Evolutionary conservation across 2,888 invertebrate species (phyloP).

Genomic region (Parasteatoda lunata): DNA sequence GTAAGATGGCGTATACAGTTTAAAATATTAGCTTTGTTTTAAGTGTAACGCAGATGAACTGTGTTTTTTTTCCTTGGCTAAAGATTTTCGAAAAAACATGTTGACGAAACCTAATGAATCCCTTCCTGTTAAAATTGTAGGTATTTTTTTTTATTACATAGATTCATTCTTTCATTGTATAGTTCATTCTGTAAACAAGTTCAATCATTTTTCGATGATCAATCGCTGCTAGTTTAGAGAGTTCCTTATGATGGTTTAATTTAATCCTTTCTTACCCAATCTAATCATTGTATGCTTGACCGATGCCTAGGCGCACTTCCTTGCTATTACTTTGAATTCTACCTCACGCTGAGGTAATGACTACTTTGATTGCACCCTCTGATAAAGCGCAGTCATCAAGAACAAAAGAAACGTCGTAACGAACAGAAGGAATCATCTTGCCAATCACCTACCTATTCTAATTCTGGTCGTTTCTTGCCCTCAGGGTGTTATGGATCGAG

Average conservation of each 20-base stretch:
- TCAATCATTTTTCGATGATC: too few relatives aligned
- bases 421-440: background rate
- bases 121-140: background rate
- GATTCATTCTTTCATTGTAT: too few relatives aligned
- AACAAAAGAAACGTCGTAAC: background rate
- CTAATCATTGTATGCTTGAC: constrained; percentile 42
- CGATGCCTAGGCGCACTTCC: constrained; percentile 41
- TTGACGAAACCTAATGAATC: background rate
- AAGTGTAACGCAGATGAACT: too few relatives aligned
- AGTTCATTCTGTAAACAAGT: too few relatives aligned
- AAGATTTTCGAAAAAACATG: too few relatives aligned
- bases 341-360: constrained; percentile 30
- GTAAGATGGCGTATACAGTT: too few relatives aligned
- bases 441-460: constrained; percentile 9
- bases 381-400: background rate
- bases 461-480: constrained; percentile 23
- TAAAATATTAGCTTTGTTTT: too few relatives aligned
- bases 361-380: constrained; percentile 30
- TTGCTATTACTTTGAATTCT: constrained; percentile 37
- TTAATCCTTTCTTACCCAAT: constrained; percentile 28
- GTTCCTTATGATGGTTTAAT: background rate
- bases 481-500: background rate
- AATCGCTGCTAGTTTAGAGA: too few relatives aligned
- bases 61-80: too few relatives aligned
- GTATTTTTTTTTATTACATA: too few relatives aligned